Evolutionary conservation across 2,797 vertebrate species (phyloP), one percentile per base, ranked within the genome.

Genomic region (Phaenicophaeus curvirostris): DNA sequence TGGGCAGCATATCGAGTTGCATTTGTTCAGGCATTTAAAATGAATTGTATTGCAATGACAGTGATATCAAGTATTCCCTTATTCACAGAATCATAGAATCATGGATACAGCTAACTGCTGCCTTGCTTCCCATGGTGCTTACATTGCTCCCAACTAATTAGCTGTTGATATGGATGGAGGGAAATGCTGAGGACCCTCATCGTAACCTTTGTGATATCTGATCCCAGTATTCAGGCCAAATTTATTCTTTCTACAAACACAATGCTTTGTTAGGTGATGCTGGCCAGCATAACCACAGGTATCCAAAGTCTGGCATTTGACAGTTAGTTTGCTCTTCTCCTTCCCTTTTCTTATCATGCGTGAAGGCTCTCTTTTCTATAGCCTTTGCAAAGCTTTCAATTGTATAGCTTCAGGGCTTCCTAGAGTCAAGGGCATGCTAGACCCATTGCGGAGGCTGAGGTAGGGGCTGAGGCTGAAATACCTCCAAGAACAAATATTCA

Each of bases 371-470:
- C 31, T 27, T 57, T 57, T 58, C 39, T 30, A 33, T 3, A n/a
- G 37, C 48, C 25, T 44, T 76, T 72, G 28, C 15, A 46, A 67
- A 68, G 30, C 23, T 67, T n/a, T 51, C 33, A 15, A 0, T 4
- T 35, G 11, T 25, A 24, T 2, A 67, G n/a, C 54, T 62, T 67
- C 30, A n/a, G 37, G 37, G 42, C 28, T 66, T 66, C 33, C 27
- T 17, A 23, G 63, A 5, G 33, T 21, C 44, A 35, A 0, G 0
- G 0, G 37, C 1, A 1, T 25, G 69, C 27, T 18, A 69, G 23
- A 63, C 13, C 16, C 18, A 41, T 2, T 31, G 42, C 44, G 63
- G 12, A 63, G 17, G 69, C 14, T 44, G 55, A 46, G 14, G 57
- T 23, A 50, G 48, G 5, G 6, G 16, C 21, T 69, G 37, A 58